phyloP scores from a whole-genome alignment of 1,140 invertebrate species.

The Zeugodacus cucurbitae region DNA sequence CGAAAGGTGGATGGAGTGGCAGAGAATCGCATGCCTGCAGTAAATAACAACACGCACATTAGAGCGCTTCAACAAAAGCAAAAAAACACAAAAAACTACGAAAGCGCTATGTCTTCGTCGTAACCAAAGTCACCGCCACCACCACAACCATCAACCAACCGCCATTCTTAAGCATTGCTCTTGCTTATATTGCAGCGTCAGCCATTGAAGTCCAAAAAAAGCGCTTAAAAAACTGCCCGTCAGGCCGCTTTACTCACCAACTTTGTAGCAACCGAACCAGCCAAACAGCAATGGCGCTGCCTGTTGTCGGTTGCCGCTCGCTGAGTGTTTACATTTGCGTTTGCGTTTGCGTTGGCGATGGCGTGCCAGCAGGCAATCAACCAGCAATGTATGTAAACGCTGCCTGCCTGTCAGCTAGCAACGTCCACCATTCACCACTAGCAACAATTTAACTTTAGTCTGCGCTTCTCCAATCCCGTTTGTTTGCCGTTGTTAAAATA shows the following conservation, averaged over 20 bases:
- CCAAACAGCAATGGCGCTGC: constrained; percentile 30
- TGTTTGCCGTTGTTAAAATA: constrained; percentile 48
- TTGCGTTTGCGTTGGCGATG: constrained; percentile 42
- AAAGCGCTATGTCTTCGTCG: background rate
- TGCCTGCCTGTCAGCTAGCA: background rate
- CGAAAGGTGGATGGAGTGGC: background rate
- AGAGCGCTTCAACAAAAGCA: background rate
- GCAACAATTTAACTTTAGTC: background rate
- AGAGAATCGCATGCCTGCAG: constrained; percentile 57
- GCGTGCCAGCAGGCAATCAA: constrained; percentile 64
- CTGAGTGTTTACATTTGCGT: background rate
- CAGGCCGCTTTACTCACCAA: background rate
- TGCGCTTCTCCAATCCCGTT: constrained; percentile 46
- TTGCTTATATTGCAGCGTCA: background rate
- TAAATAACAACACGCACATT: constrained; percentile 52
- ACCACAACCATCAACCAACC: background rate
- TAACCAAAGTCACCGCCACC: background rate
- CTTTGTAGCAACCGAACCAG: background rate
- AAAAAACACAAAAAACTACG: background rate
- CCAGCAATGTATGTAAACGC: constrained; percentile 43
- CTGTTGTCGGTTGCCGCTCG: background rate
- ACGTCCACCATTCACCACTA: constrained; percentile 9
- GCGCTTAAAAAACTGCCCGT: constrained; percentile 9
- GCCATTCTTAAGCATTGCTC: constrained; percentile 42
- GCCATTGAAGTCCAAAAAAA: background rate